phyloP scores from a whole-genome alignment of 1,140 invertebrate species.

The Nebria ingens region DNA sequence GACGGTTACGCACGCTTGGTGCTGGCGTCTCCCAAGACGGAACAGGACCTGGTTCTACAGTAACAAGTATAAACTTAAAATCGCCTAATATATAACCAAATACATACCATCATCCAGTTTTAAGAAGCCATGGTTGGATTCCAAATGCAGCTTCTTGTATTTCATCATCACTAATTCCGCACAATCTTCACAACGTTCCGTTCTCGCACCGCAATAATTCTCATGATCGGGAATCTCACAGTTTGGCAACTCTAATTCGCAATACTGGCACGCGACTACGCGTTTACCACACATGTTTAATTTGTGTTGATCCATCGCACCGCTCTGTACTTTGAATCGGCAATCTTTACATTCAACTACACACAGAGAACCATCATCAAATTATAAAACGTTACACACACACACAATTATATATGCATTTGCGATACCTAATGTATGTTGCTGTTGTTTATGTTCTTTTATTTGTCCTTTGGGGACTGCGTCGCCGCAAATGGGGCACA shows the following conservation, averaged over 20 bases:
- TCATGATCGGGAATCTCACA: constrained; percentile 45
- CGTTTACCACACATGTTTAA: neutral
- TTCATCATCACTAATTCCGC: constrained; percentile 55
- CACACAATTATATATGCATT: neutral
- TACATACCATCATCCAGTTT: constrained; percentile 43
- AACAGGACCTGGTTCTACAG: constrained; percentile 28
- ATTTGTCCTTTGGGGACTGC: constrained; percentile 28
- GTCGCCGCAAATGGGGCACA: constrained; percentile 30
- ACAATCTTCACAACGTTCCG: constrained; percentile 52
- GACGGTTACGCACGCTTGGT: too few species aligned
- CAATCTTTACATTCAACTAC: neutral
- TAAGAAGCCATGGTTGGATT: constrained; percentile 48
- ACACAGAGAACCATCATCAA: neutral
- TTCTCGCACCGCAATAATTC: constrained; percentile 54
- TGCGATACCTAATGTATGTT: neutral
- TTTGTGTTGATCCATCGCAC: neutral
- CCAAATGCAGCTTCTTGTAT: constrained; percentile 49
- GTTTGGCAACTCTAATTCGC: constrained; percentile 49
- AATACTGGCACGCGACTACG: constrained; percentile 44
- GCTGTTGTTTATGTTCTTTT: constrained; percentile 19
- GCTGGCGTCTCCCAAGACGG: constrained; percentile 22
- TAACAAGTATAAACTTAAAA: constrained; percentile 11
- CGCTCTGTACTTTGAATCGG: neutral
- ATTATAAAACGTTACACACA: too few species aligned
- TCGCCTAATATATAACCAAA: neutral